phyloP scores from a whole-genome alignment of 2,113 vertebrate species.

The Petromus typicus region DNA sequence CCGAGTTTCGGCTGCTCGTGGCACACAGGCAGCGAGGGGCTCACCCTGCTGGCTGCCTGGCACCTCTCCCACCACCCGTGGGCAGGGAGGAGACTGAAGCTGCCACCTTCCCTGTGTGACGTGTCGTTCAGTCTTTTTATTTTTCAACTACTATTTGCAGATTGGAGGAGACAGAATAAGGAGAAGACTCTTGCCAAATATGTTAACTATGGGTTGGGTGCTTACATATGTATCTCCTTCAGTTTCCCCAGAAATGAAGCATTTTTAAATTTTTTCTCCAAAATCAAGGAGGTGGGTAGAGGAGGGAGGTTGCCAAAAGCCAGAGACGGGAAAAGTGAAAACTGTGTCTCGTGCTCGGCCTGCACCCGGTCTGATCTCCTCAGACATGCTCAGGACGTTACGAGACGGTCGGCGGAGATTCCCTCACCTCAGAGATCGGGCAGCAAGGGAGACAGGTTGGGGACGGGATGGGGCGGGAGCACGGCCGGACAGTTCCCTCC shows the following conservation, averaged over 20 bases:
- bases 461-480: slow-evolving; percentile 47
- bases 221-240: slow-evolving; percentile 53
- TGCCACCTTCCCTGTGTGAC: slow-evolving; percentile 47
- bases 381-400: slow-evolving; percentile 68
- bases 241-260: slow-evolving; percentile 57
- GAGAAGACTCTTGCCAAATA: slow-evolving; percentile 66
- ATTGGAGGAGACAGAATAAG: slow-evolving; percentile 38
- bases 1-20: not conserved
- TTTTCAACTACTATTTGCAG: slow-evolving; percentile 40
- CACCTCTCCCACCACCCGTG: not conserved
- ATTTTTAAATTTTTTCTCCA: slow-evolving; percentile 41
- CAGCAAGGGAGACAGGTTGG: slow-evolving; percentile 13
- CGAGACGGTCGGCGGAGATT: slow-evolving; percentile 42
- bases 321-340: not conserved
- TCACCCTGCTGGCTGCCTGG: not conserved
- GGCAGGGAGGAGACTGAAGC: not conserved
- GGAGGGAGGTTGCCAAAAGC: slow-evolving; percentile 39
- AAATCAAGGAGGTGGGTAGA: slow-evolving; percentile 55
- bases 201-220: slow-evolving; percentile 41
- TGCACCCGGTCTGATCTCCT: slow-evolving; percentile 46
- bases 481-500: slow-evolving; percentile 72
- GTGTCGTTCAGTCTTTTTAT: not conserved
- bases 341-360: slow-evolving; percentile 31
- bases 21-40: not conserved
- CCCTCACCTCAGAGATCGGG: not conserved